Evolutionary conservation across 2,113 vertebrate genomes (phyloP).

Genomic region (Halichoeres trimaculatus): DNA sequence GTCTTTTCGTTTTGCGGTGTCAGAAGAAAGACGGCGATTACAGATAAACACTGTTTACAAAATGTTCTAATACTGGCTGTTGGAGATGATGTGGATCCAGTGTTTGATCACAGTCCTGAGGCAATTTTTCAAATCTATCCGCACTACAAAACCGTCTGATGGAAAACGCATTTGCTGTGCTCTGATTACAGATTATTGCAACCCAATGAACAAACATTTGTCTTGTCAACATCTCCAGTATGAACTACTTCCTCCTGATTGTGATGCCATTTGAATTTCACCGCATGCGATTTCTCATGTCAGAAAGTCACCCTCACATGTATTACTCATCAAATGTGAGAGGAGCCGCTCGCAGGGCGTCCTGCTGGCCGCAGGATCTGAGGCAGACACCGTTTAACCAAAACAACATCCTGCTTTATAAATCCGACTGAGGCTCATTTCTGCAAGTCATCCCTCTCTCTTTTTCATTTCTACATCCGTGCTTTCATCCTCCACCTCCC

Average conservation of each 20-base stretch:
- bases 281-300: constrained; percentile 63
- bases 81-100: constrained; percentile 71
- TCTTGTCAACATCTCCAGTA: constrained; percentile 77
- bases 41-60: constrained; percentile 79
- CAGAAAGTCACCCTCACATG: constrained; percentile 54
- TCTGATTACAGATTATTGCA: constrained; percentile 81
- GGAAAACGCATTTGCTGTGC: constrained; percentile 75
- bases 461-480: constrained; percentile 20
- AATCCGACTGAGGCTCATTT: constrained; percentile 26
- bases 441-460: constrained; percentile 29
- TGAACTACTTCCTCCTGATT: constrained; percentile 69
- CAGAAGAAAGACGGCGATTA: constrained; percentile 66
- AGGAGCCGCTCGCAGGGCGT: constrained; percentile 26
- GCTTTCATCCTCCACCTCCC: constrained; percentile 30
- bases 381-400: constrained; percentile 28
- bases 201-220: constrained; percentile 80
- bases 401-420: constrained; percentile 12
- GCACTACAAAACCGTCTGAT: constrained; percentile 73
- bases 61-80: constrained; percentile 73
- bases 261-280: constrained; percentile 68
- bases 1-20: constrained; percentile 58
- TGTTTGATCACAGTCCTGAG: constrained; percentile 76
- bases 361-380: constrained; percentile 24
- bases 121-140: constrained; percentile 76
- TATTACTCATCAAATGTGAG: constrained; percentile 55